phyloP scores from a whole-genome alignment of 2,797 vertebrate species.

The Aulostomus chinensis region DNA sequence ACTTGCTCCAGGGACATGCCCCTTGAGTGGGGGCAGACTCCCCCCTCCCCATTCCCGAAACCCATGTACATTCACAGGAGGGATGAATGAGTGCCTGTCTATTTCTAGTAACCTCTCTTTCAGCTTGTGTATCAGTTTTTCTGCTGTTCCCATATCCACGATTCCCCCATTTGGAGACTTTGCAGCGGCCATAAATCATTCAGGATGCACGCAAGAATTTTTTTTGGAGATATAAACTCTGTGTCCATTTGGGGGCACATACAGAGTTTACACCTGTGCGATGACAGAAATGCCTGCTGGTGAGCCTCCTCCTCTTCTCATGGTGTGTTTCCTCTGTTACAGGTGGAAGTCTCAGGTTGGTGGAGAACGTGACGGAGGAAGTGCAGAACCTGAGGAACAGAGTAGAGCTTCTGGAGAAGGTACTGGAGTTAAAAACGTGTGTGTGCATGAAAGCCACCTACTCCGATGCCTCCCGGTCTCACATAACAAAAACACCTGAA shows the following conservation, averaged over 20 bases:
- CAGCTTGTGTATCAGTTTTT: constrained; percentile 17
- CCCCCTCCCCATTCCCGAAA: neutral
- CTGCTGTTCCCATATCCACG: constrained; percentile 17
- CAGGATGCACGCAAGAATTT: constrained; percentile 1
- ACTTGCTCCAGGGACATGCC: constrained; percentile 16
- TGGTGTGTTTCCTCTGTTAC: neutral
- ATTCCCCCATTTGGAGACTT: constrained; percentile 13
- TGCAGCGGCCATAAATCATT: constrained; percentile 26
- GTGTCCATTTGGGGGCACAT: too few species aligned
- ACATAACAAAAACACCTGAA: constrained; percentile 19
- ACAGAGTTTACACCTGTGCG: too few species aligned
- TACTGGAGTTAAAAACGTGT: constrained; percentile 31
- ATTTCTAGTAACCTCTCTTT: constrained; percentile 49
- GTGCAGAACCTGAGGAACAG: constrained; percentile 82
- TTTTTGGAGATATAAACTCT: constrained; percentile 7
- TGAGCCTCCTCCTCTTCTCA: too few species aligned
- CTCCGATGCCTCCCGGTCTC: constrained; percentile 21
- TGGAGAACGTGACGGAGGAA: constrained; percentile 82
- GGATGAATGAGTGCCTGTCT: constrained; percentile 29
- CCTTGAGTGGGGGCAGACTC: constrained; percentile 11
- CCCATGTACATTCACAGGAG: constrained; percentile 13
- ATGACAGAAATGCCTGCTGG: neutral
- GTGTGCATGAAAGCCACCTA: neutral
- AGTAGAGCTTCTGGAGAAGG: constrained; percentile 91
- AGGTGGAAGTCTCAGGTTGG: constrained; percentile 34